Evolutionary conservation across 1,140 invertebrate genomes (phyloP).

Genomic region (Samia ricini): DNA sequence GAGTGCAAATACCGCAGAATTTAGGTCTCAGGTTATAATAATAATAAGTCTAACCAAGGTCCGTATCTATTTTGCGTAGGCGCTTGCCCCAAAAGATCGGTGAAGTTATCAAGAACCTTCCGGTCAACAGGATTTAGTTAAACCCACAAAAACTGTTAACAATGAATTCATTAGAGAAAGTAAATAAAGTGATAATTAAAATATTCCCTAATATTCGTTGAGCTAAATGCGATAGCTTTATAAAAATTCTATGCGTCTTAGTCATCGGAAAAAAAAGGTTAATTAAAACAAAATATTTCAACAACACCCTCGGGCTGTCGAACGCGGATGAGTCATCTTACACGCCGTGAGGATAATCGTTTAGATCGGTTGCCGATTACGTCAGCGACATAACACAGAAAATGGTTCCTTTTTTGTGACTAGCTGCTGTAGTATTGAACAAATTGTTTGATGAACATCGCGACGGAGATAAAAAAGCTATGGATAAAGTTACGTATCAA

Average conservation of each 20-base stretch:
- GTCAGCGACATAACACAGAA: slow-evolving; percentile 38
- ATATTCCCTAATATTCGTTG: neutral
- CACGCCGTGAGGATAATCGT: slow-evolving; percentile 37
- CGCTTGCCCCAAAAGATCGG: no score
- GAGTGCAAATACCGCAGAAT: no score
- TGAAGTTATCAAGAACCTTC: no score
- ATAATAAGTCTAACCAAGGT: no score
- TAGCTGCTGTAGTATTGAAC: slow-evolving; percentile 18
- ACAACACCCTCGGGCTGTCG: slow-evolving; percentile 8
- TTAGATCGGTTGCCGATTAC: slow-evolving; percentile 51
- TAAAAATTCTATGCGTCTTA: slow-evolving; percentile 31
- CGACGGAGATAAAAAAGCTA: slow-evolving; percentile 10
- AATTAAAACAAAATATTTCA: slow-evolving; percentile 39
- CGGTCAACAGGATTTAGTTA: no score
- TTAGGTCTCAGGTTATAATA: no score
- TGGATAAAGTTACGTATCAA: neutral
- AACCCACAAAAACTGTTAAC: no score
- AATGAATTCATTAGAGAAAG: no score
- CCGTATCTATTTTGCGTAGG: no score
- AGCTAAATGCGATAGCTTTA: slow-evolving; percentile 28
- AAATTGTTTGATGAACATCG: slow-evolving; percentile 17
- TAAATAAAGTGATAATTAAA: no score
- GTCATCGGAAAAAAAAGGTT: slow-evolving; percentile 45
- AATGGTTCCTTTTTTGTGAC: slow-evolving; percentile 36
- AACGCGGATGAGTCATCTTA: slow-evolving; percentile 34